Base-by-base conservation (phyloP, 2,888 invertebrate species). In the Ypsolopha sequella region DNA sequence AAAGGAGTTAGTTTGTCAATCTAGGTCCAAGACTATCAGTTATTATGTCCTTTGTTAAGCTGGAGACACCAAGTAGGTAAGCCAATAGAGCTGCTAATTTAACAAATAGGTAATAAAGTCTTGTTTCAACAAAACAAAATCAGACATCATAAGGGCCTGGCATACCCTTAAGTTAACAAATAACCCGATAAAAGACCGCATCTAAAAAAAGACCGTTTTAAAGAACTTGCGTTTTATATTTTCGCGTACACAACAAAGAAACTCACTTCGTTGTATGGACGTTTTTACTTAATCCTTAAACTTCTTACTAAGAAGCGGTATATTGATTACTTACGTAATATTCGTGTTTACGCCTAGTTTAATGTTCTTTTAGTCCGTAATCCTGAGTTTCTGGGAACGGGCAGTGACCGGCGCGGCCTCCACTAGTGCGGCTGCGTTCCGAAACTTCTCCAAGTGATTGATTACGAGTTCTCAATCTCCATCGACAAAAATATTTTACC, bases 301-400 rank as follows among this genome's bases (percentile, higher is more conserved):
- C 36, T 36, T 13, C 36, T 14, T 47, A 36, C 47, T 14, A 13
- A 36, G 47, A 36, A 47, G 36, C 11, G 9, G 14, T 24, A 13
- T 14, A 47, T 36, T 47, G 47, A 36, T 36, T 47, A 36, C 11
- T 36, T 47, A 24, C 14, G 36, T 11, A 36, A 36, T 36, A 36
- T 24, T 24, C 24, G 36, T 47, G 14, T 47, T 47, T 13, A 47
- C 36, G 36, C 14, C 11, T 14, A 13, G 47, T 36, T n/a, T 47
- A 14, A 47, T 36, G 11, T n/a, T 13, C 11, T n/a, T 38, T 38
- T 38, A 13, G 38, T 45, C 45, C n/a, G 36, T 24, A 24, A 4
- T 4, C 4, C 24, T 4, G 4, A 24, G 24, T 24, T 41, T 49
- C 79, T 76, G 74, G 75, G 73, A 75, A 76, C 70, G 70, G 70